Evolutionary conservation across 2,113 vertebrate species (phyloP).

Genomic region (Tachysurus fulvidraco): DNA sequence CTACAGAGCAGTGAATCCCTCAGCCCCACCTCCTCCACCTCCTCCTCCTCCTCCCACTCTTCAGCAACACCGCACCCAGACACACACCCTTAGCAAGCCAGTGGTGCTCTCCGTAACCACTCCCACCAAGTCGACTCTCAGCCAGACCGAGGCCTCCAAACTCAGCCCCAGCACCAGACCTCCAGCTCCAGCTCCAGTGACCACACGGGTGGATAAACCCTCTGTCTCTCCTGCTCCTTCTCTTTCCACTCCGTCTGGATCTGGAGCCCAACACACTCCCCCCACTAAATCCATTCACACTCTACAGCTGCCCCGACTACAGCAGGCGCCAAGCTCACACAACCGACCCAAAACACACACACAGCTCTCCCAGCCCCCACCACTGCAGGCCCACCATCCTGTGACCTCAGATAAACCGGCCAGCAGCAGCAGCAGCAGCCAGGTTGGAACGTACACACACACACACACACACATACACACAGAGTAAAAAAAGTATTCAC

Average conservation of each 20-base stretch:
- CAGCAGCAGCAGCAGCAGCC: slow-evolving; percentile 56
- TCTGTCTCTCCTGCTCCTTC: slow-evolving; percentile 45
- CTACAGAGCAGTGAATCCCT: slow-evolving; percentile 83
- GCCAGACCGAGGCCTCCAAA: slow-evolving; percentile 72
- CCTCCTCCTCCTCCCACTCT: slow-evolving; percentile 58
- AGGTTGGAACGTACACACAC: slow-evolving; percentile 13
- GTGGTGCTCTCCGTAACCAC: slow-evolving; percentile 80
- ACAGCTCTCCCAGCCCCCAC: slow-evolving; percentile 84
- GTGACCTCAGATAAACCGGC: slow-evolving; percentile 83
- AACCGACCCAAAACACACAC: slow-evolving; percentile 88
- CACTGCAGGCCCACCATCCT: slow-evolving; percentile 84
- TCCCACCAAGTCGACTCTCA: slow-evolving; percentile 63
- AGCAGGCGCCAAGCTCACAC: slow-evolving; percentile 92
- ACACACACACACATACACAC: not conserved
- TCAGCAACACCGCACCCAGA: slow-evolving; percentile 67
- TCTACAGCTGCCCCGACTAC: slow-evolving; percentile 90
- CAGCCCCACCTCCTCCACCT: slow-evolving; percentile 31
- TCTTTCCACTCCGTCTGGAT: not conserved
- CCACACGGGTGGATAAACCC: slow-evolving; percentile 76
- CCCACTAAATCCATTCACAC: slow-evolving; percentile 80
- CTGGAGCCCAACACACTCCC: slow-evolving; percentile 77
- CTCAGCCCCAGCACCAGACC: slow-evolving; percentile 73
- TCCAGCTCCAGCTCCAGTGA: slow-evolving; percentile 11
- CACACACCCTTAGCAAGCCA: slow-evolving; percentile 62
- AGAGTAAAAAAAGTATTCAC: too few species aligned